Evolutionary conservation across 2,888 invertebrate genomes (phyloP).

Genomic region (Platycnemis pennipes): DNA sequence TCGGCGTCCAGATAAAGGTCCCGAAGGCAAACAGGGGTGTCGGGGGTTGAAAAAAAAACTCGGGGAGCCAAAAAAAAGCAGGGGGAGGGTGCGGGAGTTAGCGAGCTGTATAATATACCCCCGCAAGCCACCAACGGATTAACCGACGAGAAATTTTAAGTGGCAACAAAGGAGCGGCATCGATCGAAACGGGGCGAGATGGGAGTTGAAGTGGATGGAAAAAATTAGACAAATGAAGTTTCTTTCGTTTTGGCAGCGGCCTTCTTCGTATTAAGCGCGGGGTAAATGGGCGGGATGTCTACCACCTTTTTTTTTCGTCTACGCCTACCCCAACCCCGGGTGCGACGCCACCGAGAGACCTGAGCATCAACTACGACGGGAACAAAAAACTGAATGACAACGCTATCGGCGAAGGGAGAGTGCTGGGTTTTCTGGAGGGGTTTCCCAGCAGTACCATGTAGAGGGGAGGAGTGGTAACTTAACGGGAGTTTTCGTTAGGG

Average conservation of each 20-base stretch:
- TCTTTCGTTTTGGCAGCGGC: slow-evolving; percentile 26
- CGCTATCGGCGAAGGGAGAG: background rate
- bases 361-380: background rate
- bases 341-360: background rate
- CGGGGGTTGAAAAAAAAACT: background rate
- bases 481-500: background rate
- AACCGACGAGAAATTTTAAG: slow-evolving; percentile 5
- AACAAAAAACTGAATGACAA: slow-evolving; percentile 7
- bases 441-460: background rate
- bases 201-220: background rate
- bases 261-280: slow-evolving; percentile 37
- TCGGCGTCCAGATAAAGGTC: slow-evolving; percentile 41
- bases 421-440: background rate
- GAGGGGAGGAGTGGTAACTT: background rate
- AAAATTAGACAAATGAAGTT: slow-evolving; percentile 37
- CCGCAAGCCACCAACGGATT: slow-evolving; percentile 37
- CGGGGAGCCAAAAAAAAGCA: background rate
- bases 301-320: too few relatives aligned
- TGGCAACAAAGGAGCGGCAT: background rate
- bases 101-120: slow-evolving; percentile 8
- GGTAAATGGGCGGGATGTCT: background rate
- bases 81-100: background rate
- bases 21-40: slow-evolving; percentile 26
- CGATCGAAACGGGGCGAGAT: background rate
- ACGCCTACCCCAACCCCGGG: background rate